Conservation (phyloP, 2,797 vertebrate species). For the Syncerus caffer region DNA sequence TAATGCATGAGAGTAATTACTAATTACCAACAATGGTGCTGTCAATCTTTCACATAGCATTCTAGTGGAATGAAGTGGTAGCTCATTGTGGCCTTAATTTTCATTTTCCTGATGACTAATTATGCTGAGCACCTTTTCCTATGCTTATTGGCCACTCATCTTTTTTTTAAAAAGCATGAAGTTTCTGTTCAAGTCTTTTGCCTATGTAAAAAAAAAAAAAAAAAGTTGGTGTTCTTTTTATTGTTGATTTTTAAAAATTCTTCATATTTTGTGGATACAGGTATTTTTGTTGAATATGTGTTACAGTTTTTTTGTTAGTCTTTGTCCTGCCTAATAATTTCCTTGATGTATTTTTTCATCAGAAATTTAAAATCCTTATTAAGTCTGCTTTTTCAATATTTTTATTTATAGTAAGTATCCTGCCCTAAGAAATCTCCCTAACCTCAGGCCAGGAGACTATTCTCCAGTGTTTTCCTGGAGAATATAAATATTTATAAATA, state of each 20-base stretch:
- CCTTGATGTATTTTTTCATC: neutral
- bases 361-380: neutral
- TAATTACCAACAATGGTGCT: neutral
- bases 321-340: neutral
- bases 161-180: neutral
- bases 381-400: neutral
- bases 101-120: neutral
- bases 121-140: neutral
- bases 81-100: neutral
- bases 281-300: neutral
- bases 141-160: neutral
- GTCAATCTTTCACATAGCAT: neutral
- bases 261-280: neutral
- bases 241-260: neutral
- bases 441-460: neutral
- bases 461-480: neutral
- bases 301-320: neutral
- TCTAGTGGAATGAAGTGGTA: neutral
- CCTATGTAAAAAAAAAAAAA: neutral
- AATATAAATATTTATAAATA: no score
- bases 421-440: neutral
- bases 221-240: neutral
- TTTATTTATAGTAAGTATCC: neutral
- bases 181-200: neutral
- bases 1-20: neutral